These are phyloP conservation scores for Prionailurus bengalensis DNA, from an alignment of 2,113 vertebrate species.

Conservation along the genomic window DNA sequence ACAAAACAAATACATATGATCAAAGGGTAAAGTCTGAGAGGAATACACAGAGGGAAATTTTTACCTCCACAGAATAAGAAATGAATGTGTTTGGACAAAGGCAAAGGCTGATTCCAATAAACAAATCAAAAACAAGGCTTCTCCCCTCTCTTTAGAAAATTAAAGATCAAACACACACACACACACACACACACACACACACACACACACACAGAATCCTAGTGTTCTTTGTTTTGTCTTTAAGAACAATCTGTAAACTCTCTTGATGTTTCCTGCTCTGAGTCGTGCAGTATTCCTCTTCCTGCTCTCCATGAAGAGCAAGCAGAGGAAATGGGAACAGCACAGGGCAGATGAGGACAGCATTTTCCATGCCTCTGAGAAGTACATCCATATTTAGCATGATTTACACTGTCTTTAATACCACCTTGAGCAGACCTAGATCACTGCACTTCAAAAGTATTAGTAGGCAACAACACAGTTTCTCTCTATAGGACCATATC, in stretches of 20 bases:
- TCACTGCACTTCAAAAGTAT: background rate
- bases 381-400: background rate
- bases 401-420: background rate
- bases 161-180: constrained; percentile 46
- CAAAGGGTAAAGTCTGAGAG: constrained; percentile 62
- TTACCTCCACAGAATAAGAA: constrained; percentile 65
- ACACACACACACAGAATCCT: background rate
- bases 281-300: constrained; percentile 25
- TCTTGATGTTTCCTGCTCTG: constrained; percentile 58
- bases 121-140: constrained; percentile 40
- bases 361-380: background rate
- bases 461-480: background rate
- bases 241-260: constrained; percentile 65
- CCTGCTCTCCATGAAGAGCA: constrained; percentile 30
- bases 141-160: constrained; percentile 19
- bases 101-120: constrained; percentile 62
- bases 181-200: background rate
- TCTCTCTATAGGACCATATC: background rate
- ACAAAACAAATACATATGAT: constrained; percentile 58
- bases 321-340: background rate
- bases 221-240: constrained; percentile 55
- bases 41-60: constrained; percentile 64
- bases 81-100: constrained; percentile 65
- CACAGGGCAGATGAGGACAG: background rate
- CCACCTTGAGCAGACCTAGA: background rate